Evolutionary conservation across 1,140 invertebrate species (phyloP).

Genomic region (Drosophila virilis): DNA sequence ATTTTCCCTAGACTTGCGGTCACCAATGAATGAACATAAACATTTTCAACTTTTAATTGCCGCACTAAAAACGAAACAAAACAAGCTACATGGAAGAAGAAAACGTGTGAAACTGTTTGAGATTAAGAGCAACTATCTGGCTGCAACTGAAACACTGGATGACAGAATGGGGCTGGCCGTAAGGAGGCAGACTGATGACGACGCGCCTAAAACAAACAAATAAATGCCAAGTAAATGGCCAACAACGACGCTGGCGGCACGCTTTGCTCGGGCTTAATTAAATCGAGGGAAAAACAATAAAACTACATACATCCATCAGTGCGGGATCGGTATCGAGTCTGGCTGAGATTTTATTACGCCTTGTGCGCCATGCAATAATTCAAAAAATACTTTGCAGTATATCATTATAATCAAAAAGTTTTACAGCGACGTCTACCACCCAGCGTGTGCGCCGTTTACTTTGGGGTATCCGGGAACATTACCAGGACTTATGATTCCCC

Average conservation of each 20-base stretch:
- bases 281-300: conserved; percentile 73
- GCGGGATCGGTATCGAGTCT: conserved; percentile 15
- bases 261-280: conserved; percentile 73
- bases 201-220: conserved; percentile 81
- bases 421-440: conserved; percentile 48
- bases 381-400: conserved; percentile 78
- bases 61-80: conserved; percentile 61
- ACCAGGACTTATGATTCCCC: conserved; percentile 54
- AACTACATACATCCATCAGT: conserved; percentile 46
- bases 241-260: conserved; percentile 70
- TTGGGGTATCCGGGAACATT: conserved; percentile 23
- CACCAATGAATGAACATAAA: conserved; percentile 73
- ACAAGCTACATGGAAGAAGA: conserved; percentile 21
- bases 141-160: conserved; percentile 48
- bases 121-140: conserved; percentile 41
- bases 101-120: conserved; percentile 64
- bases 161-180: conserved; percentile 10
- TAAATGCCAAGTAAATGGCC: conserved; percentile 75
- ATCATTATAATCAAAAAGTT: conserved; percentile 78
- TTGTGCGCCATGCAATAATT: conserved; percentile 70
- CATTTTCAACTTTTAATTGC: conserved; percentile 76
- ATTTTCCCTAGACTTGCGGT: conserved; percentile 70
- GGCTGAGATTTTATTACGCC: conserved; percentile 69
- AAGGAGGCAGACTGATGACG: conserved; percentile 47
- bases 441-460: conserved; percentile 52